A percentile compares a stretch with the other conserved stretches of the same genome.
Evolutionary conservation across 2,888 invertebrate species (phyloP).

Genomic region (Lampropteryx suffumata): DNA sequence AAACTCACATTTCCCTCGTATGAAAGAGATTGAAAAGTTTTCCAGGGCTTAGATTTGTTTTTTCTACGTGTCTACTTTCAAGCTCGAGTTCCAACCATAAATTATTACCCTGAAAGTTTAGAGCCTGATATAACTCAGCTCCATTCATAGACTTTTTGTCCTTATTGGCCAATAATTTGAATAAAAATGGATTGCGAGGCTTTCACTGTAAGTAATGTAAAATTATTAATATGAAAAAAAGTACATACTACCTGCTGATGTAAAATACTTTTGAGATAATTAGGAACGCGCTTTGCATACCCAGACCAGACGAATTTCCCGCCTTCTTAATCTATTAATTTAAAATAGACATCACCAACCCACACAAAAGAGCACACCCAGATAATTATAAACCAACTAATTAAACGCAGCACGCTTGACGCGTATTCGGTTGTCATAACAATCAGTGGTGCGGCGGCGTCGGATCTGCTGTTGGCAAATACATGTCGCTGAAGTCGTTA

Average conservation of each 20-base stretch:
- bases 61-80: constrained; percentile 57
- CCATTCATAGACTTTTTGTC: constrained; percentile 23
- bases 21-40: constrained; percentile 56
- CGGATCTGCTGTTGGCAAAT: constrained; percentile 52
- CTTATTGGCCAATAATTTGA: constrained; percentile 30
- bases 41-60: constrained; percentile 55
- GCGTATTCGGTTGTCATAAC: constrained; percentile 60
- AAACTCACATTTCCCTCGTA: constrained; percentile 43
- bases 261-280: neutral
- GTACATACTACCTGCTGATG: no score
- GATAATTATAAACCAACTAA: constrained; percentile 60
- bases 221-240: no score
- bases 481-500: constrained; percentile 64
- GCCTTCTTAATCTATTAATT: constrained; percentile 18
- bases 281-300: neutral
- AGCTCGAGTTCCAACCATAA: constrained; percentile 52
- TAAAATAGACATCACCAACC: constrained; percentile 26
- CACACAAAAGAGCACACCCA: constrained; percentile 43
- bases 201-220: no score
- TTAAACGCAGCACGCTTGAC: constrained; percentile 54
- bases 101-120: constrained; percentile 59
- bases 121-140: constrained; percentile 57
- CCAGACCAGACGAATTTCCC: constrained; percentile 4
- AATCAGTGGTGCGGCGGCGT: constrained; percentile 45
- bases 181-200: constrained; percentile 6